These are phyloP conservation scores for Hyppa rectilinea DNA, from an alignment of 2,888 invertebrate genomes.

Conservation along the genomic window DNA sequence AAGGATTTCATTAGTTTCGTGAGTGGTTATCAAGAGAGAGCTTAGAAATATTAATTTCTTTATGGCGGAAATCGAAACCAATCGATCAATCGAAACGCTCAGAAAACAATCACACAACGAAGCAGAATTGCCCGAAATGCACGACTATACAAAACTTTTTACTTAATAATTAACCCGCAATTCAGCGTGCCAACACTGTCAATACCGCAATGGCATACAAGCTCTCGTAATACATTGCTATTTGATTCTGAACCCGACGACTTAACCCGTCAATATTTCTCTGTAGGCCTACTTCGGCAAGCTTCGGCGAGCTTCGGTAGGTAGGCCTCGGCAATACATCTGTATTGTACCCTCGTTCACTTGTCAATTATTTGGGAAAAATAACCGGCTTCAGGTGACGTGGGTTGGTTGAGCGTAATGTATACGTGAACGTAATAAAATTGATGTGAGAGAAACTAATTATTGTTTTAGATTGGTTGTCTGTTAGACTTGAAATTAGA, in stretches of 20 bases:
- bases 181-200: neutral
- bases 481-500: neutral
- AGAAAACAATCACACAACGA: neutral
- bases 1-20: neutral
- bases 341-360: conserved; percentile 80
- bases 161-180: conserved; percentile 13
- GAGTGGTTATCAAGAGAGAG: neutral
- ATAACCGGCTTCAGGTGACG: conserved; percentile 53
- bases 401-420: conserved; percentile 27
- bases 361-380: conserved; percentile 83
- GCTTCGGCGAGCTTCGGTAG: conserved; percentile 33
- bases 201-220: conserved; percentile 5
- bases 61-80: neutral
- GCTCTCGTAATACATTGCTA: conserved; percentile 16
- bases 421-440: conserved; percentile 30
- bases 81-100: no score
- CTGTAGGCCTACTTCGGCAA: conserved; percentile 59
- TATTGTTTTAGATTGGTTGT: conserved; percentile 31
- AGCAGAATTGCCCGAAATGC: neutral
- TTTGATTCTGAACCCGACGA: conserved; percentile 31
- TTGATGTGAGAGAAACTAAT: conserved; percentile 39
- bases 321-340: conserved; percentile 45
- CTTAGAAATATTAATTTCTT: neutral
- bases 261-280: conserved; percentile 71
- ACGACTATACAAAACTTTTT: conserved; percentile 2